Evolutionary conservation across 2,888 invertebrate species (phyloP), one percentile per base, ranked within the genome.

Genomic region (Ophraella communa): DNA sequence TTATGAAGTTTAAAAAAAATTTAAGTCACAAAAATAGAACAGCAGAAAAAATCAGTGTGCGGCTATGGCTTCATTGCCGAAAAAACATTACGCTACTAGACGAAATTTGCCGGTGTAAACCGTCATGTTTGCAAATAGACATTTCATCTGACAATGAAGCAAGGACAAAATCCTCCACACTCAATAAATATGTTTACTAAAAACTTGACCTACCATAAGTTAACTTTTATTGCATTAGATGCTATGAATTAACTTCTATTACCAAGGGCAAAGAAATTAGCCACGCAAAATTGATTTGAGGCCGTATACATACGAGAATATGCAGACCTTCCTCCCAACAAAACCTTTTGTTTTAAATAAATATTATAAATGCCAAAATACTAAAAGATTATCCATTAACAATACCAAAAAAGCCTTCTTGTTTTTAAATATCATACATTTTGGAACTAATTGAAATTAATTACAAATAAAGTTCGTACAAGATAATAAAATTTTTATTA

Each of bases 161-260:
- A 54, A 65, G 65, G 65, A 65, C 65, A 61, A 54, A 57, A 65
- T 62, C 65, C 65, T 65, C 62, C 58, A 49, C 65, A 62, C 62
- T 65, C 62, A 65, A 65, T 65, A 66, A 64, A 57, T 61, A 63
- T 66, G 63, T 64, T 66, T 66, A 66, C 61, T 61, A 60, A 64
- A 66, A 64, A 57, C 63, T 64, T 66, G 66, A 66, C 66, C 66
- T 66, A 61, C 56, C 63, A 64, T 64, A 66, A 66, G 63, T 61
- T 39, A 61, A 56, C 35, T 65, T 65, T 62, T 62, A 65, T 62
- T 65, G 42, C 54, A 62, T 56, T 64, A 52, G 65, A 65, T 57
- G 39, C 52, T 30, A 52, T 61, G 51, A 65, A 65, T 57, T 59
- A 57, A 61, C 61, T 65, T 56, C 60, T 61, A 65, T 61, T 52